Conservation (phyloP, 2,888 invertebrate species). For the Trichogramma evanescens region DNA sequence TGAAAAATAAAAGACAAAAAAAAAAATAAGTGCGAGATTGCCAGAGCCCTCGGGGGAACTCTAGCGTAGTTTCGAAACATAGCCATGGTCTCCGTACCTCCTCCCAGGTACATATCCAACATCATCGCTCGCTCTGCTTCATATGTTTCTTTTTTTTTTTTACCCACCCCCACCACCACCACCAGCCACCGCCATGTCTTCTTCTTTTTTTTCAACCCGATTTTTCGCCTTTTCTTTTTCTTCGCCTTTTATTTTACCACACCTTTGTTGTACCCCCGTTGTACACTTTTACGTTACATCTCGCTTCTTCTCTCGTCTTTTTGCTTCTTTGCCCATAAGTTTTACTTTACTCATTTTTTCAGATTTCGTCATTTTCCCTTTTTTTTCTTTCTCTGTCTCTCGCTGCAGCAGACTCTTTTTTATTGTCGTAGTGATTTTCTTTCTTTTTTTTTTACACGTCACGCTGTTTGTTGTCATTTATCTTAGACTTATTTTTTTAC, state of each 20-base stretch:
- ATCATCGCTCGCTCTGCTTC: slow-evolving; percentile 39
- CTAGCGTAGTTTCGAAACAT: slow-evolving; percentile 56
- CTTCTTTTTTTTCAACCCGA: slow-evolving; percentile 14
- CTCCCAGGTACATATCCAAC: slow-evolving; percentile 54
- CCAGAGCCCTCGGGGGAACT: slow-evolving; percentile 34
- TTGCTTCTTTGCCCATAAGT: slow-evolving; percentile 18
- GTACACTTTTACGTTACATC: no score
- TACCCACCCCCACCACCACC: no score
- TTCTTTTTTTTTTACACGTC: slow-evolving; percentile 10
- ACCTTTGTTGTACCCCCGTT: no score
- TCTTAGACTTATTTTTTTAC: neutral
- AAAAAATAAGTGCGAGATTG: slow-evolving; percentile 24
- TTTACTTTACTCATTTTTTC: slow-evolving; percentile 1
- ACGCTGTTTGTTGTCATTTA: slow-evolving; percentile 12
- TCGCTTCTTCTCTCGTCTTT: no score
- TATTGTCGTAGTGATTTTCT: slow-evolving; percentile 1
- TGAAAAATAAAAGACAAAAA: slow-evolving; percentile 14
- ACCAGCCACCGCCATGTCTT: neutral
- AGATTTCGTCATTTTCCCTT: slow-evolving; percentile 1
- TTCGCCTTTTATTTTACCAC: neutral
- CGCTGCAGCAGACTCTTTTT: neutral
- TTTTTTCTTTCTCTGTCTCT: slow-evolving; percentile 2
- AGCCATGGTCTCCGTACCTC: slow-evolving; percentile 60
- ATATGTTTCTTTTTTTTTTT: slow-evolving; percentile 21
- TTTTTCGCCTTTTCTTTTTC: neutral